Percentiles rank a stretch among this genome's conserved stretches.
Evolutionary conservation across 1,140 invertebrate species (phyloP).

Genomic region (Lepidurus packardi): DNA sequence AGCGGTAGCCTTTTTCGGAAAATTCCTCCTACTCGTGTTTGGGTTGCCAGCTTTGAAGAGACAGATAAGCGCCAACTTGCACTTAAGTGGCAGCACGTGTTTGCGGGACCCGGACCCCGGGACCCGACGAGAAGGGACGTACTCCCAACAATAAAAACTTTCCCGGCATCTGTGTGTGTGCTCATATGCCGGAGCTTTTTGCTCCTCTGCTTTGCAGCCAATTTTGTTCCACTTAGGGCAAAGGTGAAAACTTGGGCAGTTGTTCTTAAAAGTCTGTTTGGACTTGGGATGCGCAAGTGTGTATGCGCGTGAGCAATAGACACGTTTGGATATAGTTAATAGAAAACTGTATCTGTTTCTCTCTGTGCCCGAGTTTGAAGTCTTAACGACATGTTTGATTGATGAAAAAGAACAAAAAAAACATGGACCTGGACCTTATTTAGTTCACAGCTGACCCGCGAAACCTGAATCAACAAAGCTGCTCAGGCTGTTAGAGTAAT

Average conservation of each 20-base stretch:
- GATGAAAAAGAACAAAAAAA: not conserved
- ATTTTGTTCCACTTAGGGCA: not conserved
- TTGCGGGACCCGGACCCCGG: constrained; percentile 11
- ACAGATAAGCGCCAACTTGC: constrained; percentile 21
- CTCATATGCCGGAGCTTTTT: not conserved
- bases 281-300: not conserved
- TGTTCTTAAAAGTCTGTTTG: not conserved
- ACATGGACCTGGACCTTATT: not conserved
- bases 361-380: not conserved
- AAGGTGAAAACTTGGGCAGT: not conserved
- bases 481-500: not conserved
- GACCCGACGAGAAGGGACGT: not conserved
- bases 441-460: not conserved
- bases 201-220: not conserved
- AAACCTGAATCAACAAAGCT: not conserved
- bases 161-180: constrained; percentile 4
- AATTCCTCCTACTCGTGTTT: not conserved
- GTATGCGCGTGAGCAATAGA: not conserved
- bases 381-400: not conserved
- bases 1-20: constrained; percentile 18
- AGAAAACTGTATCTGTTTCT: not conserved
- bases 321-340: not conserved
- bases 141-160: not conserved
- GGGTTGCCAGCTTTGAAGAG: constrained; percentile 17
- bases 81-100: constrained; percentile 21